Conservation (phyloP, 1,140 invertebrate genomes). For the Brachionus calyciflorus region DNA sequence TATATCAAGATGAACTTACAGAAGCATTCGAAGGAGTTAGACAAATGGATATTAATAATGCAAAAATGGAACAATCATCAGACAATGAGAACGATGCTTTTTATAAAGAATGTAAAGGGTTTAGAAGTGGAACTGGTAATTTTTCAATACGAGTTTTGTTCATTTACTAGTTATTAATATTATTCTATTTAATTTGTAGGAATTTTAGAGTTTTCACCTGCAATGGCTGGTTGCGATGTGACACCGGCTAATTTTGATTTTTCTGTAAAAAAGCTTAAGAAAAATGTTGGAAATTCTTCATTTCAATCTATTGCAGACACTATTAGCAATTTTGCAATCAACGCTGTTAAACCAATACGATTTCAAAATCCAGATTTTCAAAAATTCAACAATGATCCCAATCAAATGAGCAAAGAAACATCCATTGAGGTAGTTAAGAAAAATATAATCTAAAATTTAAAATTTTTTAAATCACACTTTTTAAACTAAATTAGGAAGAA, state of each 20-base stretch:
- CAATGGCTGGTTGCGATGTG: conserved; percentile 40
- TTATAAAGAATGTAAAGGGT: neutral
- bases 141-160: neutral
- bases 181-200: neutral
- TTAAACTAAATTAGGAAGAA: conserved; percentile 1
- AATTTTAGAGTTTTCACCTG: conserved; percentile 38
- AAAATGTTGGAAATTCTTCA: conserved; percentile 20
- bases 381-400: conserved; percentile 5
- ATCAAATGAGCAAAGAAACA: conserved; percentile 33
- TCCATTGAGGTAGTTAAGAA: neutral
- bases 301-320: conserved; percentile 35
- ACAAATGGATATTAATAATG: neutral
- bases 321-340: conserved; percentile 26
- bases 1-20: neutral
- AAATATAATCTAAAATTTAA: neutral
- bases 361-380: conserved; percentile 31
- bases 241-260: conserved; percentile 43
- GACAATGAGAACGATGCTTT: neutral
- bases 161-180: neutral
- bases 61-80: neutral
- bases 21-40: conserved; percentile 18
- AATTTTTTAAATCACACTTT: neutral
- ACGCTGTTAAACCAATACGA: conserved; percentile 8
- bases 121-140: conserved; percentile 18
- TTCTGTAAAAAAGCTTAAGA: neutral